A percentile compares a stretch with the other conserved stretches of the same genome.
Conservation (phyloP, 37 sponge, comb jelly and placozoan species). For the Geodia barretti region DNA sequence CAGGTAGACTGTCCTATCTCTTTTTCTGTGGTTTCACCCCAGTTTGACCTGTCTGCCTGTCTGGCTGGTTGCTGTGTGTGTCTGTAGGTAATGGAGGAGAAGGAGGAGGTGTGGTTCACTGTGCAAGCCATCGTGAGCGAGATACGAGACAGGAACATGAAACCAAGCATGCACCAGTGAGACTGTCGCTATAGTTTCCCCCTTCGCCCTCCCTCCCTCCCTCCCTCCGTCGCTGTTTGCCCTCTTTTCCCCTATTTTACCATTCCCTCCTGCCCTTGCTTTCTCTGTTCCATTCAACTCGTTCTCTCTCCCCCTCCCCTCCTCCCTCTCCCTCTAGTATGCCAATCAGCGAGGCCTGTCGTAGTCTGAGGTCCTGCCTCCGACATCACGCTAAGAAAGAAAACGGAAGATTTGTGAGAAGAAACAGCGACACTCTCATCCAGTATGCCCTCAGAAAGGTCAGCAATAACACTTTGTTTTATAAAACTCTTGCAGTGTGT, state of each 20-base stretch:
- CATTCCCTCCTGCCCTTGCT: neutral
- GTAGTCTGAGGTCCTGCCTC: neutral
- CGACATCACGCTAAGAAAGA: slow-evolving; percentile 2
- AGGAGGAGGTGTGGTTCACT: neutral
- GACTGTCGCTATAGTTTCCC: neutral
- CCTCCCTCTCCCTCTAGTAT: neutral
- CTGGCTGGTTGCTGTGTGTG: too few species aligned
- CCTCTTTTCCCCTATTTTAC: neutral
- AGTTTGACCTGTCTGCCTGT: too few species aligned
- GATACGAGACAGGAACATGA: neutral
- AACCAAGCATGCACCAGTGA: neutral
- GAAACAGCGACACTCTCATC: neutral
- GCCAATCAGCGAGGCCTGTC: neutral
- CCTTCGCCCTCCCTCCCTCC: neutral
- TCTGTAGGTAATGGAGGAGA: neutral
- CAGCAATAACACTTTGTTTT: too few species aligned
- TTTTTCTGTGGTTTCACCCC: too few species aligned
- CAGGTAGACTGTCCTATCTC: neutral
- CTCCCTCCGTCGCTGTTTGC: neutral
- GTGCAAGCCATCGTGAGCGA: neutral
- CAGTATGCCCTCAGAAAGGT: slow-evolving; percentile 10
- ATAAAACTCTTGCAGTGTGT: too few species aligned
- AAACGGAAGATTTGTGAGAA: neutral
- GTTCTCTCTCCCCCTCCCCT: too few species aligned
- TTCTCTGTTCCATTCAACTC: neutral